Evolutionary conservation across 2,888 invertebrate genomes (phyloP).

Genomic region (Helleia helle): DNA sequence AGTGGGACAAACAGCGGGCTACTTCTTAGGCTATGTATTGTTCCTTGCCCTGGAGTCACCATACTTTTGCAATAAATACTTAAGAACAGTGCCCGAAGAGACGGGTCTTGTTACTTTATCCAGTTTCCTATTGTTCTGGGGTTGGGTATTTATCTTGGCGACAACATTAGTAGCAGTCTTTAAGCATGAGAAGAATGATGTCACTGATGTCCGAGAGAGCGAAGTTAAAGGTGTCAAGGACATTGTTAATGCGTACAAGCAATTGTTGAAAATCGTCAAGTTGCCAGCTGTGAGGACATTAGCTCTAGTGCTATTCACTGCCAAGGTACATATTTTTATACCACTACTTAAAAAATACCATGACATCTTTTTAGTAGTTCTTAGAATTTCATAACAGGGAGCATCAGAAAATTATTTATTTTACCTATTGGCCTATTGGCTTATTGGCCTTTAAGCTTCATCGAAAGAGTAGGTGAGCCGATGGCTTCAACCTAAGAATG

Average conservation of each 20-base stretch:
- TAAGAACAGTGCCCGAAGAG: constrained; percentile 80
- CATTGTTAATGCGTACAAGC: constrained; percentile 82
- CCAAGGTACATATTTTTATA: constrained; percentile 90
- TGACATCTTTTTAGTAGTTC: too few species aligned
- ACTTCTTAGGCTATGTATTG: constrained; percentile 95
- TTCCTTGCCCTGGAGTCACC: constrained; percentile 97
- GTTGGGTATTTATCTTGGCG: constrained; percentile 89
- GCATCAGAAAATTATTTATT: too few species aligned
- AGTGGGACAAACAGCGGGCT: constrained; percentile 98
- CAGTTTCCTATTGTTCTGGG: constrained; percentile 96
- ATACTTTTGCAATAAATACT: constrained; percentile 95
- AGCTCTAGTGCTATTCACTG: constrained; percentile 87
- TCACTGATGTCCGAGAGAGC: constrained; percentile 29
- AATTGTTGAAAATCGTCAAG: constrained; percentile 86
- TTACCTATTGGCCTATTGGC: too few species aligned
- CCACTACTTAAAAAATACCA: too few species aligned
- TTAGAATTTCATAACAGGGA: too few species aligned
- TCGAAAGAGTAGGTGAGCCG: too few species aligned
- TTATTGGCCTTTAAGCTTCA: too few species aligned
- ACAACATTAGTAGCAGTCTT: constrained; percentile 92
- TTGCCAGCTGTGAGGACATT: constrained; percentile 87
- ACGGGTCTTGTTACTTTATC: constrained; percentile 82
- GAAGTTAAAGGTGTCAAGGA: constrained; percentile 52
- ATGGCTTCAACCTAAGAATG: too few species aligned
- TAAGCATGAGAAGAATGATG: constrained; percentile 84